Conservation (phyloP, 2,113 vertebrate genomes). For the Plectropomus leopardus region DNA sequence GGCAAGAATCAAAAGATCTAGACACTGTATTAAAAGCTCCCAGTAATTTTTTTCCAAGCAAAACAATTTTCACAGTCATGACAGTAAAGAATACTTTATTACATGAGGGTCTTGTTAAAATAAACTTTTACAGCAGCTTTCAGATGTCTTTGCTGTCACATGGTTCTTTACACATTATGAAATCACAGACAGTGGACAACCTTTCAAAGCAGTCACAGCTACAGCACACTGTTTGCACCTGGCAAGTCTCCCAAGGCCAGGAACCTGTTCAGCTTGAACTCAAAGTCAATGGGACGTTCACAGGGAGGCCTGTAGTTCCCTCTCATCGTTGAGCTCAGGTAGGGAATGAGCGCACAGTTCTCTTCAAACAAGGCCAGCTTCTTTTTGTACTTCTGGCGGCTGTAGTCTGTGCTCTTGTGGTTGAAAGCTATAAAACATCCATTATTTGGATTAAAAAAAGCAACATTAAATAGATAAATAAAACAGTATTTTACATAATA, state of each 20-base stretch:
- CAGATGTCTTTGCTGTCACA: background rate
- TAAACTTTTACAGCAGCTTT: background rate
- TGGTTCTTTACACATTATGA: background rate
- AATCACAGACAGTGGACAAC: background rate
- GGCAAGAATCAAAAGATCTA: too few relatives aligned
- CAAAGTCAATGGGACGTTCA: constrained; percentile 86
- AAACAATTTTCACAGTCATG: background rate
- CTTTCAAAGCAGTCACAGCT: constrained; percentile 23
- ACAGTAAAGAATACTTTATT: background rate
- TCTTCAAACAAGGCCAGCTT: constrained; percentile 89
- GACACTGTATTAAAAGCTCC: too few relatives aligned
- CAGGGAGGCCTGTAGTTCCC: constrained; percentile 82
- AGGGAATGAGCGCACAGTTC: constrained; percentile 90
- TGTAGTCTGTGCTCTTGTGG: constrained; percentile 81
- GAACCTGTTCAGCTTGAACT: constrained; percentile 87
- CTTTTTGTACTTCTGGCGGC: constrained; percentile 87
- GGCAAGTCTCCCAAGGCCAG: constrained; percentile 83
- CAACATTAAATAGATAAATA: background rate
- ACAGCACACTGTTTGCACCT: constrained; percentile 52
- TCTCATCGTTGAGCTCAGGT: constrained; percentile 87
- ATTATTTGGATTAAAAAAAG: background rate
- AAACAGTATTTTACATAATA: background rate
- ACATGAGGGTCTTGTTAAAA: background rate
- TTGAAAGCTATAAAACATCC: constrained; percentile 88
- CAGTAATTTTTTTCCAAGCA: too few relatives aligned